A percentile compares a stretch with the other conserved stretches of the same genome.
Conservation (phyloP, 1,140 invertebrate species). For the Cotesia vestalis region DNA sequence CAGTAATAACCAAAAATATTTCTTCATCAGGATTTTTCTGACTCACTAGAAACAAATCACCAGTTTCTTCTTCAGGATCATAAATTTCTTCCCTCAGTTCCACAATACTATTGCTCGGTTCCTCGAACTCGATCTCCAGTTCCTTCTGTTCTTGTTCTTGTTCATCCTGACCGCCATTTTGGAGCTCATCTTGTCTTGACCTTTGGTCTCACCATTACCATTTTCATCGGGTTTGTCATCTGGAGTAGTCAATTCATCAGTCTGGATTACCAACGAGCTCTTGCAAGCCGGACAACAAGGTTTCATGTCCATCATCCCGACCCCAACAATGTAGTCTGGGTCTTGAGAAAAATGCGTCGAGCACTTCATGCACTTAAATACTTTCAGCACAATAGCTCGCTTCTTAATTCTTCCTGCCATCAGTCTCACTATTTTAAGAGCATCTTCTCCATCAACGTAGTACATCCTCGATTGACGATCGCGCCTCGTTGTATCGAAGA, state of each 20-base stretch:
- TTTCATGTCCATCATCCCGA: slow-evolving; percentile 50
- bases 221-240: slow-evolving; percentile 43
- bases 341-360: slow-evolving; percentile 69
- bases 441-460: slow-evolving; percentile 67
- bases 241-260: slow-evolving; percentile 51
- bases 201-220: slow-evolving; percentile 26
- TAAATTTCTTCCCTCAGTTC: slow-evolving; percentile 40
- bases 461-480: slow-evolving; percentile 69
- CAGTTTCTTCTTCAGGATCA: slow-evolving; percentile 57
- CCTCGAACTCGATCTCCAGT: slow-evolving; percentile 11
- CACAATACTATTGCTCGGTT: slow-evolving; percentile 24
- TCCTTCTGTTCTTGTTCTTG: not conserved
- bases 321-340: slow-evolving; percentile 50
- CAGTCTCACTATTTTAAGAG: slow-evolving; percentile 67
- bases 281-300: slow-evolving; percentile 69
- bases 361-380: slow-evolving; percentile 73
- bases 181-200: no score
- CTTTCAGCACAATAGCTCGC: slow-evolving; percentile 64
- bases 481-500: slow-evolving; percentile 70
- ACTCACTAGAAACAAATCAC: slow-evolving; percentile 57
- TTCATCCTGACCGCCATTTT: no score
- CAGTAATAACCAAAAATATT: slow-evolving; percentile 59
- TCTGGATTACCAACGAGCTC: slow-evolving; percentile 69
- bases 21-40: slow-evolving; percentile 56
- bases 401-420: slow-evolving; percentile 64